A percentile compares a stretch with the other conserved stretches of the same genome.
These are phyloP conservation scores for Perca fluviatilis DNA, from an alignment of 2,113 vertebrate species.

Conservation along the genomic window DNA sequence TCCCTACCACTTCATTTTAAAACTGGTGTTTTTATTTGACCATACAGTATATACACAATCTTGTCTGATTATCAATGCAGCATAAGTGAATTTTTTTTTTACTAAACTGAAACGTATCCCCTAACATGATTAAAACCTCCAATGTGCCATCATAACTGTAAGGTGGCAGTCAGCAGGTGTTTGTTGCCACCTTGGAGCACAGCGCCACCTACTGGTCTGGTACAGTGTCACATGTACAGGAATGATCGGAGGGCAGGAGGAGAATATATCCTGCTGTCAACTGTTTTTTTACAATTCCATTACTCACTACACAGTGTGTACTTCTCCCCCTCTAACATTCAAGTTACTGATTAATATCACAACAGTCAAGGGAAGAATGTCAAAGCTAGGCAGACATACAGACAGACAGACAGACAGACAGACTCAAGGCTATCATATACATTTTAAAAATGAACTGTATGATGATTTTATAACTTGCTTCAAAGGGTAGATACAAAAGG, in stretches of 20 bases:
- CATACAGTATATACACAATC: too few relatives aligned
- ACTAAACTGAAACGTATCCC: neutral
- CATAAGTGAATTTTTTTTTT: neutral
- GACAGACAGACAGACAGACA: too few relatives aligned
- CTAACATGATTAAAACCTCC: neutral
- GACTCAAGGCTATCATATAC: too few relatives aligned
- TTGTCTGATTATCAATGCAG: neutral
- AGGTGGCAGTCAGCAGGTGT: neutral
- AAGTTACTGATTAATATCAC: too few relatives aligned
- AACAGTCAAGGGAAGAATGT: neutral
- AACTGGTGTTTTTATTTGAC: neutral
- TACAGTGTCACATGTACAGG: neutral
- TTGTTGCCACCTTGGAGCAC: neutral
- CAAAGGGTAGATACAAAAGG: too few relatives aligned
- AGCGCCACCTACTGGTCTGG: neutral
- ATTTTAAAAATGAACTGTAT: too few relatives aligned
- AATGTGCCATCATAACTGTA: neutral
- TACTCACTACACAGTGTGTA: neutral
- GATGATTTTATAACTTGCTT: too few relatives aligned
- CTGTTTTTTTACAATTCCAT: neutral
- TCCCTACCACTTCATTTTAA: conserved; percentile 3
- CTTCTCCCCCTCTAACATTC: too few relatives aligned
- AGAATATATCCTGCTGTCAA: neutral
- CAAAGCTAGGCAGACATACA: too few relatives aligned
- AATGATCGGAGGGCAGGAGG: neutral